Evolutionary conservation across 2,113 vertebrate genomes (phyloP).

Genomic region (Girardinichthys multiradiatus): DNA sequence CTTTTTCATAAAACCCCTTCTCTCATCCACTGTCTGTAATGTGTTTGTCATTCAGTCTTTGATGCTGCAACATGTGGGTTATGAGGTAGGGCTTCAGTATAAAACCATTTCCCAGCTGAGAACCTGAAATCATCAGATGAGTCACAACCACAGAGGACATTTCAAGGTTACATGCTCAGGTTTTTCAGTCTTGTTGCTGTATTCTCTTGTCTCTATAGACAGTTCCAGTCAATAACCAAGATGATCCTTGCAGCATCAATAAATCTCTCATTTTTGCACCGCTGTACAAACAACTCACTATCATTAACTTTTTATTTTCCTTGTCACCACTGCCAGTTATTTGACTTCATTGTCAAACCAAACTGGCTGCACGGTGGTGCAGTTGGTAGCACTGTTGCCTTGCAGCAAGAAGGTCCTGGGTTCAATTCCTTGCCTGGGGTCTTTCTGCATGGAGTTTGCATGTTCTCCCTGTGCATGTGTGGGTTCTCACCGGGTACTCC

Average conservation of each 20-base stretch:
- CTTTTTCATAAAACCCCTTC: constrained; percentile 2
- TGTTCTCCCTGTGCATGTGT: too few relatives aligned
- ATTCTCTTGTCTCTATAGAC: constrained; percentile 25
- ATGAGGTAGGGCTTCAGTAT: constrained; percentile 11
- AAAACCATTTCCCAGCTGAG: constrained; percentile 12
- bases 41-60: constrained; percentile 30
- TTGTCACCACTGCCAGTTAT: neutral
- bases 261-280: constrained; percentile 33
- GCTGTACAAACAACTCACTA: constrained; percentile 28
- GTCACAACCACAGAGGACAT: constrained; percentile 7
- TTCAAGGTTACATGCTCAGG: constrained; percentile 47
- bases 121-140: constrained; percentile 1
- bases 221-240: constrained; percentile 46
- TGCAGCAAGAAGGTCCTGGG: too few relatives aligned
- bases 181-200: constrained; percentile 25
- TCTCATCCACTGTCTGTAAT: constrained; percentile 5
- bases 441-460: too few relatives aligned
- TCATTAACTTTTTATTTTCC: neutral
- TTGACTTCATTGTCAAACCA: neutral
- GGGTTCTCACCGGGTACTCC: too few relatives aligned
- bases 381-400: too few relatives aligned
- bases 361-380: too few relatives aligned
- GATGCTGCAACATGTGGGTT: constrained; percentile 24
- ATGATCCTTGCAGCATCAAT: constrained; percentile 33
- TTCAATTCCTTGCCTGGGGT: too few relatives aligned